These are phyloP conservation scores for Forpus xanthops DNA, from an alignment of 2,797 vertebrate species.

Conservation along the genomic window DNA sequence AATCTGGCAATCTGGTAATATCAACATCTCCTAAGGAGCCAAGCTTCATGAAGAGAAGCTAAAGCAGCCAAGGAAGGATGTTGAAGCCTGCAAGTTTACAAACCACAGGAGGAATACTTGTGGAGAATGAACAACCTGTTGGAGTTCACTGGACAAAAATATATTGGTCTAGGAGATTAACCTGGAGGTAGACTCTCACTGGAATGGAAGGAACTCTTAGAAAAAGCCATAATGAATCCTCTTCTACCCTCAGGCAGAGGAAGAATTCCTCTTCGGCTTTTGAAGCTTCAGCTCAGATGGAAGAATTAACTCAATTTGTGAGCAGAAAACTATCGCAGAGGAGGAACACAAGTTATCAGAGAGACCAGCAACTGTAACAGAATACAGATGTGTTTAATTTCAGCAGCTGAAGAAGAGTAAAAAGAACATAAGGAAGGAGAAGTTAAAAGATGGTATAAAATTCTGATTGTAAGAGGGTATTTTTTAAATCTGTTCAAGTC, in stretches of 20 bases:
- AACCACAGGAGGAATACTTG: background rate
- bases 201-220: background rate
- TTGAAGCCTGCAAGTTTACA: background rate
- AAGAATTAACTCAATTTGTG: background rate
- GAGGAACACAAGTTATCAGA: background rate
- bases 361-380: background rate
- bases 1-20: background rate
- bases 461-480: background rate
- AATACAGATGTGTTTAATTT: background rate
- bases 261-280: background rate
- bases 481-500: background rate
- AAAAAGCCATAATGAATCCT: background rate
- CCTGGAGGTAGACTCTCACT: background rate
- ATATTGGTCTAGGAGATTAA: background rate
- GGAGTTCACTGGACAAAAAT: background rate
- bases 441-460: background rate
- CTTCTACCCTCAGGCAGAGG: background rate
- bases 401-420: background rate
- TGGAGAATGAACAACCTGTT: background rate
- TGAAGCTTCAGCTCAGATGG: background rate
- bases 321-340: background rate
- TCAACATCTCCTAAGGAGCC: background rate
- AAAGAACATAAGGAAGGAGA: background rate
- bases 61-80: background rate
- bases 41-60: background rate